phyloP scores from a whole-genome alignment of 2,113 vertebrate genomes.

The Mohoua ochrocephala region DNA sequence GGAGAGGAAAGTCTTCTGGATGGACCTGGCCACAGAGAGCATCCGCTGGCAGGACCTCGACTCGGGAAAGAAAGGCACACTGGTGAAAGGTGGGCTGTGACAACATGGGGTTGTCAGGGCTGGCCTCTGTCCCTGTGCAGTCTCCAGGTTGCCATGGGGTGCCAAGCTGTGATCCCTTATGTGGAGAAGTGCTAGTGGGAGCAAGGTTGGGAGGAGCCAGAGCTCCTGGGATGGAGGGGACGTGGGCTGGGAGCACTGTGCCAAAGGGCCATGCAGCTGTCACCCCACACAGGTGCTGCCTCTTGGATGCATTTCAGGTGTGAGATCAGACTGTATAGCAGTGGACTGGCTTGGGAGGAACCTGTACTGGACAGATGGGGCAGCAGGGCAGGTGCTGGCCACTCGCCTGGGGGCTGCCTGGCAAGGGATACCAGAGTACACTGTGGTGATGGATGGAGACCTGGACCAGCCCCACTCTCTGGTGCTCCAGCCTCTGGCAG shows the following conservation, averaged over 20 bases:
- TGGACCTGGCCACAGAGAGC: conserved; percentile 82
- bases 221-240: neutral
- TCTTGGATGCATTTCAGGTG: conserved; percentile 67
- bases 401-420: conserved; percentile 66
- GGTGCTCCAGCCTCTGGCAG: conserved; percentile 79
- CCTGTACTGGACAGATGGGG: conserved; percentile 88
- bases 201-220: neutral
- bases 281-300: neutral
- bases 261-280: neutral
- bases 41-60: conserved; percentile 81
- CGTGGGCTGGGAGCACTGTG: neutral
- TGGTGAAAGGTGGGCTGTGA: conserved; percentile 82
- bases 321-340: conserved; percentile 83
- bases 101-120: fast-evolving
- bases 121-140: neutral
- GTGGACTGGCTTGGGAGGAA: conserved; percentile 90
- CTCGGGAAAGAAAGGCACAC: conserved; percentile 69
- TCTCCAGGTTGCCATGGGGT: neutral
- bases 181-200: neutral
- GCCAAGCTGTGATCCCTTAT: neutral
- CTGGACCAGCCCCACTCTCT: conserved; percentile 82
- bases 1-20: conserved; percentile 84
- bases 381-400: conserved; percentile 82
- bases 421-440: conserved; percentile 72
- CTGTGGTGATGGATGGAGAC: conserved; percentile 78